A percentile compares a stretch with the other conserved stretches of the same genome.
Evolutionary conservation across 2,113 vertebrate genomes (phyloP).

Genomic region (Forbesichthys agassizii): DNA sequence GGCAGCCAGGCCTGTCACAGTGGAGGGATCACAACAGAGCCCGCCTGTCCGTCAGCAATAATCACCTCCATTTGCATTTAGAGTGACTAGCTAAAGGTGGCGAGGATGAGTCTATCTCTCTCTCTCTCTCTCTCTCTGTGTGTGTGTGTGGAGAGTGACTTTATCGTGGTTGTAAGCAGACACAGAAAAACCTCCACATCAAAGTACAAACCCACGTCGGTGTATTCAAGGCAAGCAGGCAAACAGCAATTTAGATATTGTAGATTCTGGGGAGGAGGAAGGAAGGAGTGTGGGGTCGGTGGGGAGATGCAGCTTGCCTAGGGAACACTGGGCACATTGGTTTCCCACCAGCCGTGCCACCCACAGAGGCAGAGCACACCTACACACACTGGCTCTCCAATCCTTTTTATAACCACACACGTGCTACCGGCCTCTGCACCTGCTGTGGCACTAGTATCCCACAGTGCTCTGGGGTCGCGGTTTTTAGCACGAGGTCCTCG

Average conservation of each 20-base stretch:
- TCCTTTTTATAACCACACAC: background rate
- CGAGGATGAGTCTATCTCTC: conserved; percentile 6
- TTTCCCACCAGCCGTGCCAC: conserved; percentile 7
- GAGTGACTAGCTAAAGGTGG: conserved; percentile 66
- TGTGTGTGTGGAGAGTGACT: conserved; percentile 20
- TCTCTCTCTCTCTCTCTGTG: background rate
- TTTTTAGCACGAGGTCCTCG: conserved; percentile 19
- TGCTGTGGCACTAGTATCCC: background rate
- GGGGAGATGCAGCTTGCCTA: conserved; percentile 17
- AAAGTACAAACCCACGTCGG: conserved; percentile 8
- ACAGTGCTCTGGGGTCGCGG: conserved; percentile 18
- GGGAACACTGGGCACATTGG: conserved; percentile 12
- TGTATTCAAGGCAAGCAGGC: conserved; percentile 20
- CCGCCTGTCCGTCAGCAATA: conserved; percentile 36
- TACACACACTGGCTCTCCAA: background rate
- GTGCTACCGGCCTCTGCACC: too few relatives aligned
- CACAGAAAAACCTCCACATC: conserved; percentile 22
- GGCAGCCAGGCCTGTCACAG: conserved; percentile 61
- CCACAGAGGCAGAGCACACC: conserved; percentile 11
- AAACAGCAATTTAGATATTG: conserved; percentile 24
- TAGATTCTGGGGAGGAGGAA: conserved; percentile 26
- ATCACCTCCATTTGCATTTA: conserved; percentile 75
- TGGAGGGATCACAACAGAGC: conserved; percentile 21
- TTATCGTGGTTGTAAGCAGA: conserved; percentile 23
- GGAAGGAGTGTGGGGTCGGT: too few relatives aligned